These are phyloP conservation scores for Eptatretus atami DNA, from an alignment of 2,797 vertebrate species.

Conservation along the genomic window DNA sequence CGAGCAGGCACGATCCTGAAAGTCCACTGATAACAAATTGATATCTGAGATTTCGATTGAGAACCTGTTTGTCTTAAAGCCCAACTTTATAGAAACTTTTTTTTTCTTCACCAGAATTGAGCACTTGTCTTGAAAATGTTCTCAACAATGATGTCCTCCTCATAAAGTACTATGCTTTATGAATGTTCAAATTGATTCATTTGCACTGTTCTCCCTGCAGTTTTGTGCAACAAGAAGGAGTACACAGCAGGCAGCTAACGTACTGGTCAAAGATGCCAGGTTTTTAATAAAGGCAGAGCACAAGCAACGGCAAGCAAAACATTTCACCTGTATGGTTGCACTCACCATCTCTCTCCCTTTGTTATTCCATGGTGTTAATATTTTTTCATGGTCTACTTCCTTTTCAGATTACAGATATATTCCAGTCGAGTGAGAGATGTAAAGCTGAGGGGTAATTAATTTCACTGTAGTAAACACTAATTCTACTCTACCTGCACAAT, in stretches of 20 bases:
- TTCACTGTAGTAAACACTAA: conserved; percentile 3
- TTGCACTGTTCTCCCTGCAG: conserved; percentile 16
- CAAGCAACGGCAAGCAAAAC: conserved; percentile 36
- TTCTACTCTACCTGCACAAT: background rate
- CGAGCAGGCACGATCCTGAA: no score
- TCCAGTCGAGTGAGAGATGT: conserved; percentile 41
- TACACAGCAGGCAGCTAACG: conserved; percentile 52
- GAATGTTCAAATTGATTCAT: no score
- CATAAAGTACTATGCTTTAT: no score
- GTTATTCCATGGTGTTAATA: background rate
- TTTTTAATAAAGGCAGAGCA: conserved; percentile 51
- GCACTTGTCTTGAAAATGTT: no score
- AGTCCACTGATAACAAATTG: no score
- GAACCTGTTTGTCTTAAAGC: no score
- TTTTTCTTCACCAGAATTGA: no score
- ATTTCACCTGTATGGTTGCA: background rate
- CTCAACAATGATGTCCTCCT: no score
- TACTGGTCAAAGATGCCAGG: conserved; percentile 57
- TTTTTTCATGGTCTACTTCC: background rate
- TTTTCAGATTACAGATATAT: conserved; percentile 35
- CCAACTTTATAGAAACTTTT: no score
- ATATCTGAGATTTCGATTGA: no score
- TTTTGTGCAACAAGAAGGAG: conserved; percentile 95
- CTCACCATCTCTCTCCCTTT: background rate
- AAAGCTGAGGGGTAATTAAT: conserved; percentile 45